Evolutionary conservation across 2,797 vertebrate genomes (phyloP), one percentile per base, ranked within the genome.

Genomic region (Manis javanica): DNA sequence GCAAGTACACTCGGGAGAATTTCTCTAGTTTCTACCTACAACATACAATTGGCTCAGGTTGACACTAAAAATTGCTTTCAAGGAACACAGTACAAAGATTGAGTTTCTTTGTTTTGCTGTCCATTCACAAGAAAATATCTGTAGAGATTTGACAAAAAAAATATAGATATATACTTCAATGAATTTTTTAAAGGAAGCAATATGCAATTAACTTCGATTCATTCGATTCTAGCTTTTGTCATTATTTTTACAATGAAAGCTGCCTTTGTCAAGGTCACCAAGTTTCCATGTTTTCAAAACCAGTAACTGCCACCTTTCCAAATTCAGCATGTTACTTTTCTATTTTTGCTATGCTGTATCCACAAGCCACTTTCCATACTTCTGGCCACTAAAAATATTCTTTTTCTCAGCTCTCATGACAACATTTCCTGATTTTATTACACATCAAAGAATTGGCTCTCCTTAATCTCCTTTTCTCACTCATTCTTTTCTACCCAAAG

Each of bases 91-190:
- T 39, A 87, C 71, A 78, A 91, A 96, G 42, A 78, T 16, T 63
- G 55, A 69, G 29, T 74, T 72, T 88, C 74, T 49, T 77, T 63
- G 46, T 46, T 82, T 74, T 84, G 37, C 51, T 84, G 29, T 66
- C 57, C n/a, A 81, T 42, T 61, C 81, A 93, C 57, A 71, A 68
- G 51, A 75, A 94, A 87, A 66, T 72, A 94, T 92, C 57, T 90
- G 39, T 14, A 94, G 39, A 63, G 39, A 90, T 88, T 72, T 94
- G 72, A 87, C 8, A 90, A 39, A 39, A 39, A 39, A 39, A 39
- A 39, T 39, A 39, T 39, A 39, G 37, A 39, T 39, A 39, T 39
- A 84, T 55, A 66, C n/a, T 21, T 31, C 8, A 53, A 49, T 78
- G 29, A 55, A 53, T 39, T 49, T 74, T 71, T 72, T 71, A 39